These are phyloP conservation scores for Mythimna albipuncta DNA, from an alignment of 2,888 invertebrate genomes.

Conservation along the genomic window DNA sequence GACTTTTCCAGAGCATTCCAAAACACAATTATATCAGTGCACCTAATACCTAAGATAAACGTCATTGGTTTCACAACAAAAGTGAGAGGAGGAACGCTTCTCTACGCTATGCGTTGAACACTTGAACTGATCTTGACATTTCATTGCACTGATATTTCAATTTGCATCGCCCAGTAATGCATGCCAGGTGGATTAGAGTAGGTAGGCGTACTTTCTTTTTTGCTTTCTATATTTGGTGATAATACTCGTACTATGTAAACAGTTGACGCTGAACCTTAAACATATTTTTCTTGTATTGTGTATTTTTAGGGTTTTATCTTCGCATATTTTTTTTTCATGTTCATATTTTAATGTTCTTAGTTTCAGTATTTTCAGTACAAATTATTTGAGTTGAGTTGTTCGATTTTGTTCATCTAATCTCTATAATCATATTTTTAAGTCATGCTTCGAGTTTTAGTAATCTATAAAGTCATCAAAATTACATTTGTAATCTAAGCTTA, in stretches of 20 bases:
- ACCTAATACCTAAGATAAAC: slow-evolving; percentile 46
- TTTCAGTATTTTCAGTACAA: not conserved
- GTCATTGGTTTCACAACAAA: slow-evolving; percentile 76
- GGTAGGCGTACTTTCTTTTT: slow-evolving; percentile 58
- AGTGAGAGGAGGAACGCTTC: slow-evolving; percentile 80
- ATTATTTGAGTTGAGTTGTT: not conserved
- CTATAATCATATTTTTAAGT: not conserved
- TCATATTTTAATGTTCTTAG: not conserved
- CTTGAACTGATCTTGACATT: slow-evolving; percentile 85
- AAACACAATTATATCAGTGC: slow-evolving; percentile 45
- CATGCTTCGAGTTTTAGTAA: not conserved
- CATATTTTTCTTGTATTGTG: too few relatives aligned
- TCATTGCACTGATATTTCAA: slow-evolving; percentile 73
- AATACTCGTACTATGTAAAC: not conserved
- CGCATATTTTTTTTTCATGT: not conserved
- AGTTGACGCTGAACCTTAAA: not conserved
- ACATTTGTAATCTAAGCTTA: not conserved
- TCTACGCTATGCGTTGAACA: slow-evolving; percentile 68
- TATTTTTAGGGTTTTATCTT: not conserved
- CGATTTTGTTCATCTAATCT: too few relatives aligned
- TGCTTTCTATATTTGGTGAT: slow-evolving; percentile 12
- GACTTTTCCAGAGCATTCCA: slow-evolving; percentile 28
- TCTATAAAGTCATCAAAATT: slow-evolving; percentile 1
- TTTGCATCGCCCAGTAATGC: slow-evolving; percentile 63
- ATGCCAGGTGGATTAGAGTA: slow-evolving; percentile 55